Evolutionary conservation across 2,797 vertebrate species (phyloP).

Genomic region (Eutrigla gurnardus): DNA sequence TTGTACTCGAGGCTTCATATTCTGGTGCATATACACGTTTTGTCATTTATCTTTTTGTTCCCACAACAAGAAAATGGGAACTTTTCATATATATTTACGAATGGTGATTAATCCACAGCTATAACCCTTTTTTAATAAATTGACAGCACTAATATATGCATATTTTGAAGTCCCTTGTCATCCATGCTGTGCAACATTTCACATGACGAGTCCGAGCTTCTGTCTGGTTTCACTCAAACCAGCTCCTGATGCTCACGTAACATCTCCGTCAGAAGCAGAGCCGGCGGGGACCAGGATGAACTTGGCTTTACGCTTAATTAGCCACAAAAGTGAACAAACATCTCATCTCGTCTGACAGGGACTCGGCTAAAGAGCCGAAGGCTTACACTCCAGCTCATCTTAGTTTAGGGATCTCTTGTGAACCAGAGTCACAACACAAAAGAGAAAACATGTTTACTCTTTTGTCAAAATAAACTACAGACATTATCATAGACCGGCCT

Average conservation of each 20-base stretch:
- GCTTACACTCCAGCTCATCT: background rate
- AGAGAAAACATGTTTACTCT: too few species aligned
- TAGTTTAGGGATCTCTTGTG: too few species aligned
- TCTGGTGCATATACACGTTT: too few species aligned
- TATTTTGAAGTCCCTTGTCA: too few species aligned
- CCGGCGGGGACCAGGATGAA: conserved; percentile 47
- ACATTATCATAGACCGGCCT: background rate
- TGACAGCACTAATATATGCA: too few species aligned
- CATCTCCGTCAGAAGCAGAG: conserved; percentile 67
- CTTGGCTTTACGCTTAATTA: conserved; percentile 60
- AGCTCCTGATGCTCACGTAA: conserved; percentile 67
- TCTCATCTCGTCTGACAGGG: conserved; percentile 53
- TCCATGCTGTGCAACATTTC: conserved; percentile 42
- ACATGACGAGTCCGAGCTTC: conserved; percentile 15
- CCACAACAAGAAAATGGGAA: too few species aligned
- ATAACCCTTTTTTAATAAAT: too few species aligned
- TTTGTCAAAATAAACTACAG: conserved; percentile 14
- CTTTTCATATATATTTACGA: too few species aligned
- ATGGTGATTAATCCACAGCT: too few species aligned
- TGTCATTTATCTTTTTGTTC: too few species aligned
- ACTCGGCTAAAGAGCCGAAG: conserved; percentile 21
- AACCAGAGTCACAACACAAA: background rate
- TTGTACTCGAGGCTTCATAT: too few species aligned
- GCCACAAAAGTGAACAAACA: conserved; percentile 66
- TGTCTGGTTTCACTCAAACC: conserved; percentile 50